These are phyloP conservation scores for Lasiurus borealis DNA, from an alignment of 2,113 vertebrate genomes.

Conservation along the genomic window DNA sequence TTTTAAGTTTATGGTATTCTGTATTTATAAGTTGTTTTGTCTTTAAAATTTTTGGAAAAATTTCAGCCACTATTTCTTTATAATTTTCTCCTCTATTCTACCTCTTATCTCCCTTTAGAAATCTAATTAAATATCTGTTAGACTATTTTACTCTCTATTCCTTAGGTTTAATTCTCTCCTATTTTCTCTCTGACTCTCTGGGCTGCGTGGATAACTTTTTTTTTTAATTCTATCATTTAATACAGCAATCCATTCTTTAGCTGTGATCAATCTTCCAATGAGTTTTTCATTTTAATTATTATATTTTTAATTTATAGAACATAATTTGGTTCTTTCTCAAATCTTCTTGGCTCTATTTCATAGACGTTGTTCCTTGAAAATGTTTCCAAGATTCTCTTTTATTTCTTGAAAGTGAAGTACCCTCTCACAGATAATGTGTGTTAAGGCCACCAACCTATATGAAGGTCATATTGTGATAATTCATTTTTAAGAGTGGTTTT, in stretches of 20 bases:
- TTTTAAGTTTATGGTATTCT: background rate
- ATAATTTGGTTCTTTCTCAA: constrained; percentile 19
- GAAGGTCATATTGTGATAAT: background rate
- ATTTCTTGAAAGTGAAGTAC: constrained; percentile 57
- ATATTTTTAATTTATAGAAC: constrained; percentile 48
- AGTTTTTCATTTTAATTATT: constrained; percentile 66
- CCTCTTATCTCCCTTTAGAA: constrained; percentile 30
- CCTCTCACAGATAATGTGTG: background rate
- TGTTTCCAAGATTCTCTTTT: constrained; percentile 28
- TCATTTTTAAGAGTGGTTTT: background rate
- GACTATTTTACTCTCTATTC: background rate
- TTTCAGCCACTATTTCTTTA: background rate
- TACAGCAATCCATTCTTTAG: background rate
- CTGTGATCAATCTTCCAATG: constrained; percentile 52
- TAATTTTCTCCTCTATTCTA: background rate
- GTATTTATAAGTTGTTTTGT: constrained; percentile 29
- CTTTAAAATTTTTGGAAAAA: background rate
- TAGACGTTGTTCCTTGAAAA: constrained; percentile 48
- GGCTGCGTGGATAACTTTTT: background rate
- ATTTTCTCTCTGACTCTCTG: background rate
- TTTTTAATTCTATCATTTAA: constrained; percentile 40
- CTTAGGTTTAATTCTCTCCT: background rate
- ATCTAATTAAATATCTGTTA: background rate
- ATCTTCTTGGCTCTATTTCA: constrained; percentile 37
- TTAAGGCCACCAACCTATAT: background rate